Conservation (phyloP, 2,888 invertebrate genomes). For the Oscheius sp. region DNA sequence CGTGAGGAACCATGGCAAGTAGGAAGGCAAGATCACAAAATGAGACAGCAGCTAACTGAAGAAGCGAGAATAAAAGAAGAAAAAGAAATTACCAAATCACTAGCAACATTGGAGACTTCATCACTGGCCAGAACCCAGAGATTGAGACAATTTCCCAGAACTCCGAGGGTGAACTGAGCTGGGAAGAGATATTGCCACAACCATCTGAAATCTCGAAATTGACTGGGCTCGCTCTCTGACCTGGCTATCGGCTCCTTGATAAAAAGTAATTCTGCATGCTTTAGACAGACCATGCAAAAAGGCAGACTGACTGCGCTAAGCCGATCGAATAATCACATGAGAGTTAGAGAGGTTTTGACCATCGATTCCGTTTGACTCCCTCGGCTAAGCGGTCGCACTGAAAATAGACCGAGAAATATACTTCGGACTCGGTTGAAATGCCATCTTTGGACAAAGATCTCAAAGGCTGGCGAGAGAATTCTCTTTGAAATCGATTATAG, state of each 20-base stretch:
- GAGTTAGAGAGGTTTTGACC: no score
- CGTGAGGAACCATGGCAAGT: conserved; percentile 54
- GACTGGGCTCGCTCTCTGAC: conserved; percentile 22
- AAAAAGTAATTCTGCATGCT: conserved; percentile 49
- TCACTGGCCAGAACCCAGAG: conserved; percentile 64
- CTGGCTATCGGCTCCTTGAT: conserved; percentile 47
- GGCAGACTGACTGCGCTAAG: conserved; percentile 31
- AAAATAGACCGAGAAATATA: background rate
- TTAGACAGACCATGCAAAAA: conserved; percentile 54
- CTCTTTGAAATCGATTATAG: no score
- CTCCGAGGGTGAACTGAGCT: conserved; percentile 62
- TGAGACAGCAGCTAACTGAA: conserved; percentile 68
- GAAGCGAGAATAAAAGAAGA: background rate
- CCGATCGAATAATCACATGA: conserved; percentile 31
- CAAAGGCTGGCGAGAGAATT: no score
- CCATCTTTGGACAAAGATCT: no score
- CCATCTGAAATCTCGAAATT: conserved; percentile 7
- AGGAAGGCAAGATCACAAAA: conserved; percentile 65
- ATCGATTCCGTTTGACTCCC: no score
- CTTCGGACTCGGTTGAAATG: no score
- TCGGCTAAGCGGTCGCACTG: background rate
- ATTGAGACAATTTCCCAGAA: conserved; percentile 66
- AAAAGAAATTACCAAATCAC: conserved; percentile 59
- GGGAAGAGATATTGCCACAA: conserved; percentile 62
- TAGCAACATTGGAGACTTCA: conserved; percentile 67